Percentiles rank a stretch among this genome's conserved stretches.
phyloP scores from a whole-genome alignment of 2,888 invertebrate species.

The Pasiphila rectangulata region DNA sequence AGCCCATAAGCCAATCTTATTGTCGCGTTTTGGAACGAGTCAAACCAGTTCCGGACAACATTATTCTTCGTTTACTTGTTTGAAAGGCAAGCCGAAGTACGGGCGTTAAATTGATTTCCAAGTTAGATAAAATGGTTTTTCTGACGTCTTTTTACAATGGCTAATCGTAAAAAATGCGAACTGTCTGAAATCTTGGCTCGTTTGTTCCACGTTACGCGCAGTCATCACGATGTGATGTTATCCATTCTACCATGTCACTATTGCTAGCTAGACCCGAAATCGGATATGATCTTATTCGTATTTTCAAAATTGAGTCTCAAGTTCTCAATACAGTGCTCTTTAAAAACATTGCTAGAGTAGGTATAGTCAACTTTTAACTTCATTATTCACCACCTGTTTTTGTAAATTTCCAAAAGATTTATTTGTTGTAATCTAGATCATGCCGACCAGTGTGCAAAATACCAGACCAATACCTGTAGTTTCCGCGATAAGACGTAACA shows the following conservation, averaged over 20 bases:
- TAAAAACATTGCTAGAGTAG: too few relatives aligned
- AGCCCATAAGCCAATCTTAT: constrained; percentile 39
- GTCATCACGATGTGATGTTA: constrained; percentile 25
- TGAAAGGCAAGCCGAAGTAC: constrained; percentile 15
- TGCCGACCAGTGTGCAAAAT: too few relatives aligned
- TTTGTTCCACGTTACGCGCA: constrained; percentile 27
- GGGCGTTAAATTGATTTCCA: constrained; percentile 31
- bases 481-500: too few relatives aligned
- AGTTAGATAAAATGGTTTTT: constrained; percentile 33
- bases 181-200: constrained; percentile 23
- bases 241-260: constrained; percentile 22
- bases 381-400: too few relatives aligned
- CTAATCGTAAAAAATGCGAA: constrained; percentile 26
- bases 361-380: too few relatives aligned
- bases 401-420: too few relatives aligned
- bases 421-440: too few relatives aligned
- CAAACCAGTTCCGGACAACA: constrained; percentile 41
- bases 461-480: too few relatives aligned
- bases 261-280: not conserved
- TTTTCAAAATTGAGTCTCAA: not conserved
- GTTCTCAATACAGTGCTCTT: too few relatives aligned
- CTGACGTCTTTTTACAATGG: constrained; percentile 26
- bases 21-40: constrained; percentile 40
- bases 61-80: constrained; percentile 14
- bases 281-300: not conserved